phyloP scores from a whole-genome alignment of 2,797 vertebrate genomes.

The Tenualosa ilisha region DNA sequence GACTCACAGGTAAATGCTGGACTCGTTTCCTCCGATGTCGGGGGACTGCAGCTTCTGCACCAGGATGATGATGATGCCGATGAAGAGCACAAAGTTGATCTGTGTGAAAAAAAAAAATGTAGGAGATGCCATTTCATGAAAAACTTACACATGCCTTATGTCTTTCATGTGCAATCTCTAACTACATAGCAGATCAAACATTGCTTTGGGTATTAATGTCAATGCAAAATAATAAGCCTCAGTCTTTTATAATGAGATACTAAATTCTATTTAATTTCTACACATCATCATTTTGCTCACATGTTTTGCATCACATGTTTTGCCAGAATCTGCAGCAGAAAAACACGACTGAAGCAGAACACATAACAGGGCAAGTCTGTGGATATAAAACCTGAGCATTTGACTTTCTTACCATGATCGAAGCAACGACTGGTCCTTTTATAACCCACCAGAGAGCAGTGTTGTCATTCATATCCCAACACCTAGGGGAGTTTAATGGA shows the following conservation, averaged over 20 bases:
- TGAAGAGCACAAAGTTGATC: conserved; percentile 96
- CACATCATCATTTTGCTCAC: too few species aligned
- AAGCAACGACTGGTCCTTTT: conserved; percentile 94
- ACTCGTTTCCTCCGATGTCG: conserved; percentile 95
- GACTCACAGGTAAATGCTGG: conserved; percentile 98
- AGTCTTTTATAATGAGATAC: neutral
- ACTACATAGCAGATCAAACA: neutral
- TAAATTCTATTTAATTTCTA: neutral
- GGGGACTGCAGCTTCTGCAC: conserved; percentile 98
- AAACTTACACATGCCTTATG: neutral
- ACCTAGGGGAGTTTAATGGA: conserved; percentile 69
- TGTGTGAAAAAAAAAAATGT: conserved; percentile 55
- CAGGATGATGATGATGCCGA: conserved; percentile 97
- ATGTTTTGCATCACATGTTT: too few species aligned
- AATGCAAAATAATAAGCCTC: neutral
- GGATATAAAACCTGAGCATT: neutral
- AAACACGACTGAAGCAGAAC: too few species aligned
- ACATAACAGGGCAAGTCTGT: neutral
- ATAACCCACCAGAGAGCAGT: conserved; percentile 99
- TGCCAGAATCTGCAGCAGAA: neutral
- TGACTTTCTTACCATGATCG: conserved; percentile 86
- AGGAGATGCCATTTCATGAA: neutral
- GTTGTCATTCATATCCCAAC: conserved; percentile 97
- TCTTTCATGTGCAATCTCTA: neutral
- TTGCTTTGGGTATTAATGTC: neutral